Evolutionary conservation across 2,113 vertebrate species (phyloP).

Genomic region (Epinephelus fuscoguttatus): DNA sequence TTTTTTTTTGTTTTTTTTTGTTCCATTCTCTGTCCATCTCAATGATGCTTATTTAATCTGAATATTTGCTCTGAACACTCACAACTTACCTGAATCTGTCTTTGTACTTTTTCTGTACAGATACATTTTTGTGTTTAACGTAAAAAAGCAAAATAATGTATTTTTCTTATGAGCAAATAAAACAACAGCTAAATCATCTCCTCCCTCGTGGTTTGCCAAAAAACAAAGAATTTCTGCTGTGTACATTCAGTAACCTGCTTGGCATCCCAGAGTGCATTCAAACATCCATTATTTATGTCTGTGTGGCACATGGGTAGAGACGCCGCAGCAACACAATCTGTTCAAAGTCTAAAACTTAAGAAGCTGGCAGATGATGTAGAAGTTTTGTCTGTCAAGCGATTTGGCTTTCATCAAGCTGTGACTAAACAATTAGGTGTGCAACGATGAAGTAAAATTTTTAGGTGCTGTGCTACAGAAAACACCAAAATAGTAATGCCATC

Average conservation of each 20-base stretch:
- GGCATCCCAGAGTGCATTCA: constrained; percentile 30
- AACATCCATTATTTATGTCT: constrained; percentile 57
- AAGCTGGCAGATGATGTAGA: background rate
- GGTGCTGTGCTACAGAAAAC: background rate
- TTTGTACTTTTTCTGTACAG: background rate
- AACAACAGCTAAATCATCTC: background rate
- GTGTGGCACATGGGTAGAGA: constrained; percentile 31
- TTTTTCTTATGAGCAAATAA: background rate
- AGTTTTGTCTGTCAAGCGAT: constrained; percentile 10
- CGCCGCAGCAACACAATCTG: constrained; percentile 42
- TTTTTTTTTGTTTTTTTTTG: background rate
- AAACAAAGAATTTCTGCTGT: background rate
- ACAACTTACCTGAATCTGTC: background rate
- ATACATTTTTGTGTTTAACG: background rate
- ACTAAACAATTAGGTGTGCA: constrained; percentile 17
- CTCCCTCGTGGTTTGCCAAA: background rate
- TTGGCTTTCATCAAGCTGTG: constrained; percentile 1
- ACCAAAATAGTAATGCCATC: background rate
- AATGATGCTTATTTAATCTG: background rate
- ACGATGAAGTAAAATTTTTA: background rate
- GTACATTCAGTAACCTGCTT: constrained; percentile 34
- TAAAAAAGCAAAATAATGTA: background rate
- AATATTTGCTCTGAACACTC: background rate
- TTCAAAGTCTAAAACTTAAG: constrained; percentile 27
- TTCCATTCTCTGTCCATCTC: background rate